Evolutionary conservation across 2,113 vertebrate species (phyloP), one percentile per base, ranked within the genome.

Genomic region (Peromyscus polionotus): DNA sequence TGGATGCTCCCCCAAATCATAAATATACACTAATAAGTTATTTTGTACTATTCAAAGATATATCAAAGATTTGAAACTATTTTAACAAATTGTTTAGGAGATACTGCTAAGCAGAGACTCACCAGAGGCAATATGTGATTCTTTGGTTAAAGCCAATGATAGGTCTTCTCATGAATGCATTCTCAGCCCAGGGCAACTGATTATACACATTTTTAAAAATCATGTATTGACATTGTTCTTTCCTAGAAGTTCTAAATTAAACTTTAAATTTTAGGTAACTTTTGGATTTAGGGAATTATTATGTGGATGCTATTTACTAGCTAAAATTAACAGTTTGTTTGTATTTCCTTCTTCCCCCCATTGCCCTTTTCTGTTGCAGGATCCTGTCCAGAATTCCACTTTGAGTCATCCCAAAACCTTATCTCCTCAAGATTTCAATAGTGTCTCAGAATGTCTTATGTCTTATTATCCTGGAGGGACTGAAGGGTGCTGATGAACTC

Each of bases 201-300:
- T 72, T 5, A n/a, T 61, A 81, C 9, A 9, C 6, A 28, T 28
- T 59, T 67, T 67, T 51, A 48, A 26, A 63, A 65, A 45, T 51
- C 42, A 19, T 8, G 42, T 59, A 48, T 12, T 88, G 73, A 80
- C 3, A 22, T 75, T 75, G 39, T 51, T 51, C 51, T 22, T 73
- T 73, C 14, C 16, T 39, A n/a, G 12, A n/a, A 36, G 19, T 73
- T 73, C 20, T 42, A 68, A 84, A 65, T 36, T 59, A 77, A 54
- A 5, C 10, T n/a, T 68, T 63, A 77, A 70, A 48, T 57, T 84
- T 94, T 59, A 95, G 24, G 20, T 1, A 22, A 67, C 10, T 80
- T 92, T 84, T 91, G 76, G 54, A 90, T 70, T 93, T 72, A 57
- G 22, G 70, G 42, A 88, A 70, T 81, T 68, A 54, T 39, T 45